Base-by-base conservation (phyloP, 2,797 vertebrate species). In the Pangasius krempfi region DNA sequence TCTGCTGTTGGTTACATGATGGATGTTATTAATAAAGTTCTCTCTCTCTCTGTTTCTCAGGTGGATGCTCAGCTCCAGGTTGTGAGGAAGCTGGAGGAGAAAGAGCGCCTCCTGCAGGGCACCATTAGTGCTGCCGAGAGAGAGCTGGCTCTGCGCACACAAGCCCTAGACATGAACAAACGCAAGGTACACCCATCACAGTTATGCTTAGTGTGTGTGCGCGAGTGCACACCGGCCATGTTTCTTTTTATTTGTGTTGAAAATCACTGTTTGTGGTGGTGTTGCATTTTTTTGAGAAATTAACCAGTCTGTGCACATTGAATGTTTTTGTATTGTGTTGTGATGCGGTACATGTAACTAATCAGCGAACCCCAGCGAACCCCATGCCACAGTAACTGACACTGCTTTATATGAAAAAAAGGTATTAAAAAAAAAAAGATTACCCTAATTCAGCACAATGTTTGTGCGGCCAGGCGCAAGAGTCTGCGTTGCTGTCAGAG, bases 161-260 rank as follows among this genome's bases (percentile, higher is more conserved):
- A 99, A 91, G 97, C 98, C 6, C 92, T 99, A 91, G 99, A 99
- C 93, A 98, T 99, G 97, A 99, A 98, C 93, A 99, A 99, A 91
- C 97, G 98, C 91, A 99, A 99, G 97, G 98, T 98, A 92, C 91
- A 2, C 0, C 13, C 25, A 20, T 66, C 6, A 58, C 7, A 12
- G 70, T 33, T 20, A 27, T 58, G 56, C 20, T 58, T 6, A 20
- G 56, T 56, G 54, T 54, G 52, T 54, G 52, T 54, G 52, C 16
- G 52, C 14, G 52, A 4, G 52, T 0, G 52, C 3, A 16, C 52
- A 54, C 18, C 47, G 1, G 47, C 47, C 47, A 12, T 50, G 54
- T 56, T 56, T 56, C 54, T 56, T 56, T 56, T 56, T 56, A 18
- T 56, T 56, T 18, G 54, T 56, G 54, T 18, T 56, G 54, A 56